Conservation (phyloP, 1,140 invertebrate genomes). For the Anoplolepis gracilipes region DNA sequence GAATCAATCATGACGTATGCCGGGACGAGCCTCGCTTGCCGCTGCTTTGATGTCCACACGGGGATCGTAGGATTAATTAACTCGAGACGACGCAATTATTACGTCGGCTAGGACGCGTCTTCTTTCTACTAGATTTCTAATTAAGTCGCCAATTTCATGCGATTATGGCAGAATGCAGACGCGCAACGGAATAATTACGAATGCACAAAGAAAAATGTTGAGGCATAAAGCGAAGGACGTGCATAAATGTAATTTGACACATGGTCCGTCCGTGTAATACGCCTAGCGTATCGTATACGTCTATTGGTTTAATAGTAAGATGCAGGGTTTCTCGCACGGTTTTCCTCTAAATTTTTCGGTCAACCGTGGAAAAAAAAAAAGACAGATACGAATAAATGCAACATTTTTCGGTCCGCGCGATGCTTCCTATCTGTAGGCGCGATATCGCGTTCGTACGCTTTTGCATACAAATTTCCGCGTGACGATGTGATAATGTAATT, state of each 20-base stretch:
- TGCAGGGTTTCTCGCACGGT: not conserved
- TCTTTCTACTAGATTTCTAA: slow-evolving; percentile 41
- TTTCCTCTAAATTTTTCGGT: slow-evolving; percentile 39
- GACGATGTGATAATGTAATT: slow-evolving; percentile 73
- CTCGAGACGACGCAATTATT: slow-evolving; percentile 26
- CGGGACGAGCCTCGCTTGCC: not conserved
- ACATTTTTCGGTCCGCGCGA: slow-evolving; percentile 41
- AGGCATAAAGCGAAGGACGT: not conserved
- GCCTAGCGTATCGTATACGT: not conserved
- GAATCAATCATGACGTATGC: slow-evolving; percentile 52
- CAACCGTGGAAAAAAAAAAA: slow-evolving; percentile 32
- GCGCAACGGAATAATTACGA: slow-evolving; percentile 32
- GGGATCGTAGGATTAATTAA: slow-evolving; percentile 39
- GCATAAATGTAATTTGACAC: slow-evolving; percentile 36
- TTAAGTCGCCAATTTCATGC: slow-evolving; percentile 51
- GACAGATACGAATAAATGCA: slow-evolving; percentile 45
- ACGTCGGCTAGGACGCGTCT: not conserved
- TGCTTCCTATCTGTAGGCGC: slow-evolving; percentile 44
- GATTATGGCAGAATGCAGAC: slow-evolving; percentile 22
- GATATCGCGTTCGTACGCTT: slow-evolving; percentile 67
- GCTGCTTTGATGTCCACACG: slow-evolving; percentile 55
- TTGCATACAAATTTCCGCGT: slow-evolving; percentile 69
- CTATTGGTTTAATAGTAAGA: not conserved
- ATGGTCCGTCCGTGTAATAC: not conserved
- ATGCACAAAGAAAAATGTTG: slow-evolving; percentile 35